Evolutionary conservation across 2,797 vertebrate genomes (phyloP), one percentile per base, ranked within the genome.

Genomic region (Oceanodroma leucorhoa): DNA sequence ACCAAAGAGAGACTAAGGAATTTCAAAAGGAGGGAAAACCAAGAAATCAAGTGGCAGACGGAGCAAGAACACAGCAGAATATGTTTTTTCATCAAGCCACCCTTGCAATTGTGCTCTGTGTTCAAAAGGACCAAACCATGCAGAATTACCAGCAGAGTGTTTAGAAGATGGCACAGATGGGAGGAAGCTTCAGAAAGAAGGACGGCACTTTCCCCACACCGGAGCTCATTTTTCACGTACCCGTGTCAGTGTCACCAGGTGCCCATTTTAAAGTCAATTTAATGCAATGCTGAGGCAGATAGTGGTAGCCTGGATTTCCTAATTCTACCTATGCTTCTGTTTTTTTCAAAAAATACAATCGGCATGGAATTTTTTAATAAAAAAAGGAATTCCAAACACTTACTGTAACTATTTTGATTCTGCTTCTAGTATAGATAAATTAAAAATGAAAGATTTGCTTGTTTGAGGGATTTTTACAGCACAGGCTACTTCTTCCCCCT

Each of bases 331-430:
- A 5, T 78, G 83, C 92, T 90, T 55, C 71, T 95, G 66, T 3
- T 89, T 97, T 62, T 64, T 76, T 71, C 43, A 55, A 94, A 90
- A 95, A 96, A 93, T 71, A 97, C 88, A 92, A 96, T 95, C 41
- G 27, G 64, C 62, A 64, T 97, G 97, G 98, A 97, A 98, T 97
- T 97, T 98, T 98, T 98, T 97, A 98, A 97, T 97, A 98, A 98
- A 93, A 97, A 97, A 95, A 98, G 97, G 98, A 98, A 98, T 98
- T 94, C 92, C 95, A 97, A 98, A 97, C 96, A 95, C 97, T 97
- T 91, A 89, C 87, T 95, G 87, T 94, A 96, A 96, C 95, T 96
- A 96, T 96, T 96, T 92, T 94, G 95, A 95, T 93, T 95, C 95
- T 90, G 87, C 64, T 94, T 83, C 91, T 96, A 90, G 43, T 60